A percentile compares a stretch with the other conserved stretches of the same genome.
These are phyloP conservation scores for Leucophenga maculata DNA, from an alignment of 2,888 invertebrate species.

Conservation along the genomic window DNA sequence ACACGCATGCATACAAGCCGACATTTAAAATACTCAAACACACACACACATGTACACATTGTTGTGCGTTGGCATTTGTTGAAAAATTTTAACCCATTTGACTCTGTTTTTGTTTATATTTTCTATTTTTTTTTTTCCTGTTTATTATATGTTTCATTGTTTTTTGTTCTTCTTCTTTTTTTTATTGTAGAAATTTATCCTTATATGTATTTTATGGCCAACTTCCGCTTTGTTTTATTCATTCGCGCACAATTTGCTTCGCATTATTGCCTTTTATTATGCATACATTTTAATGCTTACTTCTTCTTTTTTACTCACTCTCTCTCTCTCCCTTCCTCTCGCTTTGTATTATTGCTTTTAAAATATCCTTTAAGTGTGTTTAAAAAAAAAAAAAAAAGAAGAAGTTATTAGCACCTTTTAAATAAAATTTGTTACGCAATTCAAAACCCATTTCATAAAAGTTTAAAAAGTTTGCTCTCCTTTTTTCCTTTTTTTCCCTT, in stretches of 20 bases:
- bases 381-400: too few species aligned
- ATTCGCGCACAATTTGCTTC: conserved; percentile 60
- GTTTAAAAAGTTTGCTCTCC: neutral
- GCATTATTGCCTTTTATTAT: conserved; percentile 60
- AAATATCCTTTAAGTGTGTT: too few species aligned
- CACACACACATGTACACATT: too few species aligned
- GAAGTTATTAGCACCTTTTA: too few species aligned
- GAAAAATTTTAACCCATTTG: neutral
- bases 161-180: conserved; percentile 31
- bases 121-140: conserved; percentile 2
- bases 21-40: neutral
- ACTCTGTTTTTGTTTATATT: neutral
- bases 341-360: too few species aligned
- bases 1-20: neutral
- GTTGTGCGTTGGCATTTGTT: too few species aligned
- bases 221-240: conserved; percentile 61
- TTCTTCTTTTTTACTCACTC: neutral
- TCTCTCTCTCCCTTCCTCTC: too few species aligned
- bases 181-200: conserved; percentile 40
- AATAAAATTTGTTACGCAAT: too few species aligned
- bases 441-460: too few species aligned
- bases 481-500: too few species aligned
- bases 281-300: conserved; percentile 26
- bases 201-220: conserved; percentile 31
- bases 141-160: neutral